phyloP scores from a whole-genome alignment of 1,140 invertebrate species.

The Drosophila varians region DNA sequence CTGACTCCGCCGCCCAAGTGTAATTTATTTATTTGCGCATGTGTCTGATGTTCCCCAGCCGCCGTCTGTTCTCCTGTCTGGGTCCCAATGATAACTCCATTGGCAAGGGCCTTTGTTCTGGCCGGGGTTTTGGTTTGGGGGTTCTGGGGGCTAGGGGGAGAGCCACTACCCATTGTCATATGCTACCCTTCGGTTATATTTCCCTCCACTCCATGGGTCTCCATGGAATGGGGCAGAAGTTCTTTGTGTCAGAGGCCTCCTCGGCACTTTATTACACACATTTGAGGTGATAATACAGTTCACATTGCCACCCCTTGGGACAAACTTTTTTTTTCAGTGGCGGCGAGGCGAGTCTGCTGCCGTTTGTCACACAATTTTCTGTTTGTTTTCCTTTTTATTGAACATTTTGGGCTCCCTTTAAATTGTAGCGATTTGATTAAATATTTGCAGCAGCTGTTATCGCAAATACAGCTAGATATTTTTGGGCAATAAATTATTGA shows the following conservation, averaged over 20 bases:
- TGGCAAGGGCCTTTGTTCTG: conserved; percentile 57
- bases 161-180: conserved; percentile 50
- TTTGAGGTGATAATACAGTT: conserved; percentile 80
- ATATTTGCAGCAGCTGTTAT: conserved; percentile 74
- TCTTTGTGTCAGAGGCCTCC: conserved; percentile 55
- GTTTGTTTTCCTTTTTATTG: conserved; percentile 22
- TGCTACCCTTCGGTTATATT: conserved; percentile 42
- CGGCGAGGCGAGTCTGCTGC: conserved; percentile 5
- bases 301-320: conserved; percentile 35
- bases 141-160: conserved; percentile 5
- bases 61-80: conserved; percentile 50
- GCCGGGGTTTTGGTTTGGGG: conserved; percentile 1
- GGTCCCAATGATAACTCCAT: conserved; percentile 71
- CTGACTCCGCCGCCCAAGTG: conserved; percentile 31
- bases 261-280: conserved; percentile 76
- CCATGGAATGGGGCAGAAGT: conserved; percentile 25
- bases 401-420: conserved; percentile 24
- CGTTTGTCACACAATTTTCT: conserved; percentile 50
- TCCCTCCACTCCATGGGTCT: conserved; percentile 7
- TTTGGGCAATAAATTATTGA: conserved; percentile 65
- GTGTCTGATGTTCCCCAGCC: conserved; percentile 60
- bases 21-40: conserved; percentile 73
- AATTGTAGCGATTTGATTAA: conserved; percentile 61
- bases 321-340: conserved; percentile 23
- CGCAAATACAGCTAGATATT: conserved; percentile 54